Evolutionary conservation across 1,140 invertebrate species (phyloP).

Genomic region (Dysdera silvatica): DNA sequence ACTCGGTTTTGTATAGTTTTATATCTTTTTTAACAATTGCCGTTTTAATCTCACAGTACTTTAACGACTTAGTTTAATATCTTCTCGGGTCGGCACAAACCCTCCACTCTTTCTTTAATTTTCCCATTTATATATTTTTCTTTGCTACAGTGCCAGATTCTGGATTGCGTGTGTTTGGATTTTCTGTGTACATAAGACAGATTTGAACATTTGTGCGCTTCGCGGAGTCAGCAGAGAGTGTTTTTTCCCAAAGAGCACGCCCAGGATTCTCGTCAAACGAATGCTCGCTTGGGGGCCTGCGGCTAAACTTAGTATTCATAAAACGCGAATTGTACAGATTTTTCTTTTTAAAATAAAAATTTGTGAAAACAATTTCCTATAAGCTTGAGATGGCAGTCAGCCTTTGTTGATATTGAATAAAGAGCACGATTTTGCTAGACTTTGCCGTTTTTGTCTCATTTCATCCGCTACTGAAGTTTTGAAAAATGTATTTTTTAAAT

Average conservation of each 20-base stretch:
- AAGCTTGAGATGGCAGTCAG: conserved; percentile 28
- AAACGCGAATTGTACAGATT: conserved; percentile 26
- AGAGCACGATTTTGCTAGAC: conserved; percentile 30
- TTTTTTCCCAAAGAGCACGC: conserved; percentile 23
- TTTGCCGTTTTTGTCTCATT: conserved; percentile 1
- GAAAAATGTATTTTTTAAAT: too few species aligned
- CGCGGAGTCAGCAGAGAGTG: conserved; percentile 19
- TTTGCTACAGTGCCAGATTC: too few species aligned
- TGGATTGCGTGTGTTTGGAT: neutral
- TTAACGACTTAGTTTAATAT: neutral
- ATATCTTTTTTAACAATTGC: neutral
- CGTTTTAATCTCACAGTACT: neutral
- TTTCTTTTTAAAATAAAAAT: conserved; percentile 25
- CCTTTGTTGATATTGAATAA: conserved; percentile 30
- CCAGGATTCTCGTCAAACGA: conserved; percentile 6
- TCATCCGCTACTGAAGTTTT: too few species aligned
- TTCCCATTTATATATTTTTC: too few species aligned
- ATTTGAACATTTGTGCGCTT: conserved; percentile 19
- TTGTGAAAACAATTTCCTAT: conserved; percentile 30
- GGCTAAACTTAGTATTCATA: conserved; percentile 12
- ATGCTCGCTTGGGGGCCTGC: conserved; percentile 6
- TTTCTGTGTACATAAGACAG: conserved; percentile 23
- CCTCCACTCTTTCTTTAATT: conserved; percentile 1
- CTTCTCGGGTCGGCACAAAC: neutral
- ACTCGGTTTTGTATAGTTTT: conserved; percentile 6